Base-by-base conservation (phyloP, 1,140 invertebrate genomes). In the Chironomus tepperi region DNA sequence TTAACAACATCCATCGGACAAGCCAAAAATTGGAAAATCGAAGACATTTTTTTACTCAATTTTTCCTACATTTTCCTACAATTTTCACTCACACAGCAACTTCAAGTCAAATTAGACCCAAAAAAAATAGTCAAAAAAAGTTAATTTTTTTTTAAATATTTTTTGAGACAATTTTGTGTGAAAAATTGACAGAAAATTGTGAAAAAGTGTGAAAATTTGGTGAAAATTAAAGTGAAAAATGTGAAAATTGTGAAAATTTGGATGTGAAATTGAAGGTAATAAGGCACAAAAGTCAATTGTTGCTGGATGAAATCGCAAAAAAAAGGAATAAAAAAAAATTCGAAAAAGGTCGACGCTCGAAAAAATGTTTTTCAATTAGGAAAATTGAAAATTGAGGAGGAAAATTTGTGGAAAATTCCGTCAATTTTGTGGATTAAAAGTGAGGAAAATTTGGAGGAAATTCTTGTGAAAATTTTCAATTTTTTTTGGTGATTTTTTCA, bases 71-170 rank as follows among this genome's bases (percentile, higher is more conserved):
- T 57, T 12, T n/a, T n/a, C n/a, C n/a, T n/a, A n/a, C n/a, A n/a
- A n/a, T n/a, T n/a, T n/a, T 57, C 47, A 57, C n/a, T 57, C 47
- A 57, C 47, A 57, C 47, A 57, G 47, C 12, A 57, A 57, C 47
- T 57, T 57, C n/a, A 57, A 57, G 47, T 57, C 47, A 57, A 57
- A 57, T 57, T 57, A 57, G 47, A 15, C 47, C 10, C 12, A 57
- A n/a, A 15, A 57, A 57, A 57, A n/a, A 0, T 57, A n/a, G 12
- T 57, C 3, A 57, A 57, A n/a, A 57, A 57, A 57, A 57, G n/a
- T n/a, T n/a, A n/a, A n/a, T n/a, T n/a, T n/a, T n/a, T n/a, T 12
- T n/a, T 12, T n/a, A 15, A 57, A 57, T 15, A 47, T 47, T 47
- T 57, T 57, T 57, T 57, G n/a, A 57, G 12, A 57, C 12, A 57